These are phyloP conservation scores for Pelochelys cantorii DNA, from an alignment of 2,797 vertebrate genomes.

Conservation along the genomic window DNA sequence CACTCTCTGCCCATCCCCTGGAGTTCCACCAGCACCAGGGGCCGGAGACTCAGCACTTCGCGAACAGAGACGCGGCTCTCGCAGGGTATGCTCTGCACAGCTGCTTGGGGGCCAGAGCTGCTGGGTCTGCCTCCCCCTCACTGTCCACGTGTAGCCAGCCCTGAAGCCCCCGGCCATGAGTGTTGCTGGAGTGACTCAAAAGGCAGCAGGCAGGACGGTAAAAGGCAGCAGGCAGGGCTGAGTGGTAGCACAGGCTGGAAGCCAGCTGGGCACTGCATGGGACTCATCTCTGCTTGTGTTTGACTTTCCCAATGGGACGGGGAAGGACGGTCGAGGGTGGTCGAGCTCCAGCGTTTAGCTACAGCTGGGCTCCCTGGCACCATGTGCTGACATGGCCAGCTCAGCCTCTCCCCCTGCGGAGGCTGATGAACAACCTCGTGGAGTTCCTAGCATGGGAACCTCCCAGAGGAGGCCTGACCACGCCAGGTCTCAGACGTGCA, in stretches of 20 bases:
- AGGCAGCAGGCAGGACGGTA: neutral
- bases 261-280: neutral
- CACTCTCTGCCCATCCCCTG: neutral
- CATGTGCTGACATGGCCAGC: neutral
- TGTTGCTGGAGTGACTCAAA: neutral
- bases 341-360: neutral
- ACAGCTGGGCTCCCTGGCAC: neutral
- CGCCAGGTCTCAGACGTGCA: too few species aligned
- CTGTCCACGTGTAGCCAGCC: neutral
- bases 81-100: too few species aligned
- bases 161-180: neutral
- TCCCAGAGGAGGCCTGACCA: neutral
- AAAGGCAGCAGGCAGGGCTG: neutral
- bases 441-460: too few species aligned
- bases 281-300: neutral
- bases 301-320: fast-evolving
- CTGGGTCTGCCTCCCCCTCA: neutral
- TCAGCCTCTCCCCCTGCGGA: neutral
- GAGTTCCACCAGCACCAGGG: neutral
- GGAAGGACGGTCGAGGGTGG: fast-evolving
- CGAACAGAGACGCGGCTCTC: neutral
- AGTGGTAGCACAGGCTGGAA: neutral
- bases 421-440: neutral
- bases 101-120: neutral
- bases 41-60: neutral